Evolutionary conservation across 2,888 invertebrate genomes (phyloP).

Genomic region (Eugnorisma glareosa): DNA sequence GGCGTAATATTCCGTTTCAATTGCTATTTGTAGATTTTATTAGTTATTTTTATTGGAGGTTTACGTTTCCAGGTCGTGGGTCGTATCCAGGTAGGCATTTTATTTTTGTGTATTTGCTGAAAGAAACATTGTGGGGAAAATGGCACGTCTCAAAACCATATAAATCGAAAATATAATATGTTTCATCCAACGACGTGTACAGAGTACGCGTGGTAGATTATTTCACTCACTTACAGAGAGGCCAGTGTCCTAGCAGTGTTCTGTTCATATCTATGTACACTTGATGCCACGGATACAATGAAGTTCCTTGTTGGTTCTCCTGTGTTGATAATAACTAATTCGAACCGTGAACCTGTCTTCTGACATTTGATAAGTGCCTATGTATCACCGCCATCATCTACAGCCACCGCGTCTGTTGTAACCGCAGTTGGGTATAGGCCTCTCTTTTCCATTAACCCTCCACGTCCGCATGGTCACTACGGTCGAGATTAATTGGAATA

Average conservation of each 20-base stretch:
- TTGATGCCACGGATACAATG: not conserved
- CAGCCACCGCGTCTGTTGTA: not conserved
- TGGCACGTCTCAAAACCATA: not conserved
- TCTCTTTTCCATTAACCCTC: not conserved
- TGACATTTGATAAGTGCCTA: not conserved
- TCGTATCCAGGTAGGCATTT: not conserved
- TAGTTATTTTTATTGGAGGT: not conserved
- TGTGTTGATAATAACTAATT: not conserved
- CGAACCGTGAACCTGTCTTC: not conserved
- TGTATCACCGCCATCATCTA: not conserved
- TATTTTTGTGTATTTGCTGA: not conserved
- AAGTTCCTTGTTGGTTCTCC: not conserved
- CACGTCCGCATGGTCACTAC: not conserved
- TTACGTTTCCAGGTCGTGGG: too few species aligned
- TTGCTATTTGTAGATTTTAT: conserved; percentile 1
- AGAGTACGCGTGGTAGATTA: not conserved
- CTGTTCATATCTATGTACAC: not conserved
- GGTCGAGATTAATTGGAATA: not conserved
- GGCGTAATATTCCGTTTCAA: not conserved
- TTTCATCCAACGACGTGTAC: not conserved
- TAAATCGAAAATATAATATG: not conserved
- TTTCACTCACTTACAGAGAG: not conserved
- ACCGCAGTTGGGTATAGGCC: not conserved
- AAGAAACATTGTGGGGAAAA: not conserved
- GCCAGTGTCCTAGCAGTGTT: not conserved